Percentiles rank a stretch among this genome's conserved stretches.
phyloP scores from a whole-genome alignment of 2,888 invertebrate genomes.

The Caenorhabditis plicata region DNA sequence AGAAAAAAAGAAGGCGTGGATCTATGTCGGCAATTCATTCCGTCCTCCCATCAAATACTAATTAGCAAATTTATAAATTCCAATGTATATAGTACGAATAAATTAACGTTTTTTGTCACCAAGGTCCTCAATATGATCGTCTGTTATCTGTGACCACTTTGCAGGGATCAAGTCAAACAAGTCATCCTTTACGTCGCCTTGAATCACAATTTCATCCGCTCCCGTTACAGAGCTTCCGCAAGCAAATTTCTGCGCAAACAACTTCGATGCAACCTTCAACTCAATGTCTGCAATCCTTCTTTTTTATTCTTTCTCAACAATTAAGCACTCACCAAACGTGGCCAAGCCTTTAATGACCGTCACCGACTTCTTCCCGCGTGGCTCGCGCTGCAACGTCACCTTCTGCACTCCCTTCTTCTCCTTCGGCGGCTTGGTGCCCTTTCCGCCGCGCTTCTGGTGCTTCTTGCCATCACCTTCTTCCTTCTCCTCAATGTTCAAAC shows the following conservation, averaged over 20 bases:
- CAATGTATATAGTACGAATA: background rate
- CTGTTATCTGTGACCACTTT: conserved; percentile 78
- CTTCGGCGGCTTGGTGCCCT: conserved; percentile 73
- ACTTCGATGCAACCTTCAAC: conserved; percentile 93
- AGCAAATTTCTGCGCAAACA: conserved; percentile 94
- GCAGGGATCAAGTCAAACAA: conserved; percentile 95
- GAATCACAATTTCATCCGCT: conserved; percentile 98
- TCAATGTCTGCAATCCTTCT: conserved; percentile 79
- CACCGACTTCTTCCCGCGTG: conserved; percentile 96
- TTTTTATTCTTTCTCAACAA: conserved; percentile 3
- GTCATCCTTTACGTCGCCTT: conserved; percentile 86
- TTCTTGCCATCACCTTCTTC: conserved; percentile 66
- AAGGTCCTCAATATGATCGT: conserved; percentile 49
- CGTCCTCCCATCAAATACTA: background rate
- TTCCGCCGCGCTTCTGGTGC: conserved; percentile 92
- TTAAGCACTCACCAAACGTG: conserved; percentile 13
- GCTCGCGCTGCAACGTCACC: conserved; percentile 70
- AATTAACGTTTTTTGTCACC: conserved; percentile 54
- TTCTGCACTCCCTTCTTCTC: conserved; percentile 72
- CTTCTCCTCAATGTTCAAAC: conserved; percentile 22
- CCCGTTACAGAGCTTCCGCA: conserved; percentile 95
- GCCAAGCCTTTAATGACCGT: conserved; percentile 91
- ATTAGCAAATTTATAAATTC: background rate
- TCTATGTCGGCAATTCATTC: conserved; percentile 23
- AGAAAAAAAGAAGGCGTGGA: conserved; percentile 18